Conservation (phyloP, 2,113 vertebrate species). For the Apteryx mantelli region DNA sequence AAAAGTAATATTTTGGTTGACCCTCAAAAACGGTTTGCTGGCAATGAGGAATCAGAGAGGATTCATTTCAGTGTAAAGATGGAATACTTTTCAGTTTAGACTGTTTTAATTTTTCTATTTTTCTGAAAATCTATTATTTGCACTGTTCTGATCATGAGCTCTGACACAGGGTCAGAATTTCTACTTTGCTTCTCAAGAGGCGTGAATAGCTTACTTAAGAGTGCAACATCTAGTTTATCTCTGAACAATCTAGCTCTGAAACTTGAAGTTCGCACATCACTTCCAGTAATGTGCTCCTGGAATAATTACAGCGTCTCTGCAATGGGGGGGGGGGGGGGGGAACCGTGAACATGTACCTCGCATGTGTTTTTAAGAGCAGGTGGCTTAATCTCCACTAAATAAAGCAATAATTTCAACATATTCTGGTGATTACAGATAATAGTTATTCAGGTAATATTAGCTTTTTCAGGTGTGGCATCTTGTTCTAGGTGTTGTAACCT, state of each 20-base stretch:
- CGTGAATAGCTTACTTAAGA: not conserved
- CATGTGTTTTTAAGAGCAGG: slow-evolving; percentile 54
- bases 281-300: slow-evolving; percentile 14
- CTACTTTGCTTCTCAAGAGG: not conserved
- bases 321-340: not conserved
- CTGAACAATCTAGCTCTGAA: not conserved
- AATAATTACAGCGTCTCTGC: slow-evolving; percentile 22
- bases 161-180: not conserved
- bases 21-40: not conserved
- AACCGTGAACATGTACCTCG: slow-evolving; percentile 16
- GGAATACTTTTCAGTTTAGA: not conserved
- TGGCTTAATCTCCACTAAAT: slow-evolving; percentile 72
- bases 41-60: not conserved
- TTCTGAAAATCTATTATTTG: not conserved
- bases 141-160: not conserved
- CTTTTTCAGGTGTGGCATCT: slow-evolving; percentile 76
- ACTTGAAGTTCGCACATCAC: not conserved
- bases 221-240: not conserved
- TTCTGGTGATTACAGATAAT: slow-evolving; percentile 74
- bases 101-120: not conserved
- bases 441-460: slow-evolving; percentile 67
- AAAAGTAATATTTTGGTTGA: not conserved
- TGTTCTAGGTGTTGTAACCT: slow-evolving; percentile 72
- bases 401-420: slow-evolving; percentile 71
- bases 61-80: not conserved